Evolutionary conservation across 2,888 invertebrate genomes (phyloP), one percentile per base, ranked within the genome.

Genomic region (Microchrysa polita): DNA sequence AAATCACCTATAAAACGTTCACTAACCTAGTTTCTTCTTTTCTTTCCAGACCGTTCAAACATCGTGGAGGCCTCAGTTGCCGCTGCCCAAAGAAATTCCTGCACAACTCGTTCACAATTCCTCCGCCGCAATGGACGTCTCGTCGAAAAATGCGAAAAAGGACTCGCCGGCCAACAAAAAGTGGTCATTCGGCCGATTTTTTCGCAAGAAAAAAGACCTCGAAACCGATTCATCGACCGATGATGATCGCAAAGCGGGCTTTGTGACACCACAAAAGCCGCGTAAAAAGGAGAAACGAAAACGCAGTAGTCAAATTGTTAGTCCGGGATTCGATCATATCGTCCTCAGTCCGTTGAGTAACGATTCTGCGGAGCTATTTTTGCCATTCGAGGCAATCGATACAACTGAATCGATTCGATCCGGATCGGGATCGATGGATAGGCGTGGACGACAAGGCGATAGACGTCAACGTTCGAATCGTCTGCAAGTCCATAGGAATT

Each of bases 141-240:
- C 27, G 27, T 78, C 79, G 87, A 87, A 77, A 88, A 88, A 80
- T 90, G 90, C 86, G 55, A 76, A 77, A 77, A 78, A 78, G 74
- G 76, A 76, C 78, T 75, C 78, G 79, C 75, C 65, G 79, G 78
- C 20, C 16, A 59, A 85, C 78, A 89, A 88, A 80, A 93, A 93
- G 83, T 94, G 94, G 94, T 92, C 92, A 9, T 88, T 94, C 57
- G 93, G 94, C 7, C 92, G 91, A 79, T 87, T 94, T 2, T 92
- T 94, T 81, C 88, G 92, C 76, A 88, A 91, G 81, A 92, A 92
- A 84, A 93, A 92, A 83, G 89, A 90, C 75, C 88, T 88, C 59
- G 90, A 89, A 77, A 88, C 86, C 34, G 83, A 84, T 0, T 77
- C 77, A 53, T 84, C 84, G 22, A 84, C 84, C 12, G 85, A 85